Base-by-base conservation (phyloP, 2,888 invertebrate species). In the Hirtodrosophila histrioides region DNA sequence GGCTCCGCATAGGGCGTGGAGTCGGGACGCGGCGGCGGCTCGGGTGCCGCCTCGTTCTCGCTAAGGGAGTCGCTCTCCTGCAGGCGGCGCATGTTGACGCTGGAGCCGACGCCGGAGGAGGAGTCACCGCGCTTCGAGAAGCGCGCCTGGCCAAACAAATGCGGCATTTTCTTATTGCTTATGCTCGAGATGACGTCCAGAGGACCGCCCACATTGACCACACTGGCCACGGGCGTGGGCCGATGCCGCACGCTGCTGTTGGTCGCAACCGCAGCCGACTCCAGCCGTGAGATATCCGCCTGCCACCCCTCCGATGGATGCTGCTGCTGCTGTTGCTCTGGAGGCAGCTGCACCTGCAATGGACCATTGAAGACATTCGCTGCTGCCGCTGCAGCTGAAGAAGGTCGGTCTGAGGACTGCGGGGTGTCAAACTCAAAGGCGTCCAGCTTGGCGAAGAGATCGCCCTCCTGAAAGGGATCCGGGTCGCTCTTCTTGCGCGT, bases 381-480 rank as follows among this genome's bases (percentile, higher is more conserved):
- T 7, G 64, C 27, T 1, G 51, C 31, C 10, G 61, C 31, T 3
- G 76, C 27, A 91, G 92, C 81, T 70, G 81, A 17, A 2, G 17
- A 17, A 17, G 17, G 17, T 17, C 17, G 17, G 17, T 17, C 17
- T 17, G 63, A 0, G 7, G 69, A 41, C 6, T 78, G 71, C 33
- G 91, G 78, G 35, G 90, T 88, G 50, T 91, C 91, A 58, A 91
- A 91, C 65, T 92, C 92, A 62, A 92, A 92, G 27, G 92, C 91
- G 72, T 92, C 92, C 58, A 92, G 78, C 64, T 91, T 92, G 53
- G 90, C 86, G 64, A 92, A 91, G 39, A 91, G 88, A 75, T 92
- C 92, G n/a, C 90, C 90, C 41, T 92, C 92, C 61, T 95, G 95
- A 90, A 96, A 96, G 10, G 96, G 95, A 92, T 96, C 96, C 40